Evolutionary conservation across 2,113 vertebrate species (phyloP).

Genomic region (Perca fluviatilis): DNA sequence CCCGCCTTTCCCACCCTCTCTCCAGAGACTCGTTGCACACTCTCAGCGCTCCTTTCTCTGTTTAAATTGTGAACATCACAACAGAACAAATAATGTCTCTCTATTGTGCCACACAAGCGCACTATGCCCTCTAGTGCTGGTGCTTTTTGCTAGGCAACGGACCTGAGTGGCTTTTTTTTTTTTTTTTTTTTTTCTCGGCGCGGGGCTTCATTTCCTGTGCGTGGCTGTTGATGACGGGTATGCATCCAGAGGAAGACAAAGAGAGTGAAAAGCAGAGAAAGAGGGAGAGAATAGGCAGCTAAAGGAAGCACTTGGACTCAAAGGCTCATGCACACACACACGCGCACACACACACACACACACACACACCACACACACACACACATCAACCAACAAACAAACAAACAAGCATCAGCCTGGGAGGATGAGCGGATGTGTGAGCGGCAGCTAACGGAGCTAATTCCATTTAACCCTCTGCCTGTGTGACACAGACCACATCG

Average conservation of each 20-base stretch:
- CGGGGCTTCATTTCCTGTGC: slow-evolving; percentile 52
- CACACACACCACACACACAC: slow-evolving; percentile 29
- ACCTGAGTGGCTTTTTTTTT: slow-evolving; percentile 30
- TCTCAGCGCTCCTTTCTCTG: slow-evolving; percentile 70
- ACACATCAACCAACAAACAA: slow-evolving; percentile 13
- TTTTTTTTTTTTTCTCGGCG: not conserved
- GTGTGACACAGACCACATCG: slow-evolving; percentile 62
- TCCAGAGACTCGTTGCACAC: slow-evolving; percentile 70
- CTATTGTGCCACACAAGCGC: slow-evolving; percentile 62
- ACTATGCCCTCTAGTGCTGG: slow-evolving; percentile 71
- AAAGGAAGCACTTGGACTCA: slow-evolving; percentile 60
- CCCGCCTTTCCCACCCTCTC: slow-evolving; percentile 49
- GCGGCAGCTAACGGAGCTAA: slow-evolving; percentile 63
- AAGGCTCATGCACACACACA: slow-evolving; percentile 29
- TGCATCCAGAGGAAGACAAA: slow-evolving; percentile 61
- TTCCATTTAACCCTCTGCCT: slow-evolving; percentile 58
- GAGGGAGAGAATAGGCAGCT: slow-evolving; percentile 78
- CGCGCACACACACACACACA: slow-evolving; percentile 1
- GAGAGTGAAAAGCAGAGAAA: slow-evolving; percentile 51
- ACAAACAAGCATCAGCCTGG: slow-evolving; percentile 43
- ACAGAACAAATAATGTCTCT: slow-evolving; percentile 76
- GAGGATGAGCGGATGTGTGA: slow-evolving; percentile 55
- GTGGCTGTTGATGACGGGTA: slow-evolving; percentile 52
- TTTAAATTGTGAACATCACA: slow-evolving; percentile 79
- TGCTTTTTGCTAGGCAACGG: slow-evolving; percentile 69